Percentiles rank a stretch among this genome's conserved stretches.
Conservation (phyloP, 2,888 invertebrate genomes). For the Dorcus hopei region DNA sequence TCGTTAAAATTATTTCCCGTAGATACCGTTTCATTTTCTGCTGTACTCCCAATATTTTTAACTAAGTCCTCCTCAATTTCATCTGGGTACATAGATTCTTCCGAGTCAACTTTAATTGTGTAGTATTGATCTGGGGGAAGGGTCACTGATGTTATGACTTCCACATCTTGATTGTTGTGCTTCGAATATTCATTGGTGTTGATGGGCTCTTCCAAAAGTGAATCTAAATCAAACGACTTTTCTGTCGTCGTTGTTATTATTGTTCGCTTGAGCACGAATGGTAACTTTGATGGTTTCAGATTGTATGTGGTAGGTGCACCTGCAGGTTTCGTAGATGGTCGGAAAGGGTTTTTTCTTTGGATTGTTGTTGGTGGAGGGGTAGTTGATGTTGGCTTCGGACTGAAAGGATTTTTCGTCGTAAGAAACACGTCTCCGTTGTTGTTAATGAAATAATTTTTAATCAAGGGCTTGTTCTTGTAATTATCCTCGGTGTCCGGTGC, state of each 20-base stretch:
- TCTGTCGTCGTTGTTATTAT: constrained; percentile 13
- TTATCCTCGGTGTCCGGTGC: constrained; percentile 36
- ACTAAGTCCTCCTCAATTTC: no score
- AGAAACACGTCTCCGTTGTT: constrained; percentile 42
- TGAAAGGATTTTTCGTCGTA: constrained; percentile 33
- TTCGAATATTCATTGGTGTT: constrained; percentile 13
- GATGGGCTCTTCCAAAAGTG: constrained; percentile 15
- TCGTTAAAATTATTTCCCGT: no score
- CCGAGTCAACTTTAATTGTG: not conserved
- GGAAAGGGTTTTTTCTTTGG: constrained; percentile 36
- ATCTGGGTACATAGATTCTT: not conserved
- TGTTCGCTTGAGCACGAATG: constrained; percentile 32
- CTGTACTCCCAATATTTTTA: no score
- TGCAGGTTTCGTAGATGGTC: constrained; percentile 32
- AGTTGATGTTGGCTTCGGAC: constrained; percentile 32
- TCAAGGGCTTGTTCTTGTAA: constrained; percentile 31
- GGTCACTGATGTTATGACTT: constrained; percentile 11
- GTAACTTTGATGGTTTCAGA: constrained; percentile 31
- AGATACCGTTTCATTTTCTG: no score
- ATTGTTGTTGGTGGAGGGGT: constrained; percentile 33
- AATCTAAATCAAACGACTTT: constrained; percentile 10
- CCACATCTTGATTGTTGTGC: constrained; percentile 15
- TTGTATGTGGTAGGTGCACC: constrained; percentile 31
- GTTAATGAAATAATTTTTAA: constrained; percentile 43
- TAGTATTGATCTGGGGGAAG: constrained; percentile 4